Percentiles rank a stretch among this genome's conserved stretches.
Evolutionary conservation across 2,888 invertebrate species (phyloP).

Genomic region (Aleiodes testaceus): DNA sequence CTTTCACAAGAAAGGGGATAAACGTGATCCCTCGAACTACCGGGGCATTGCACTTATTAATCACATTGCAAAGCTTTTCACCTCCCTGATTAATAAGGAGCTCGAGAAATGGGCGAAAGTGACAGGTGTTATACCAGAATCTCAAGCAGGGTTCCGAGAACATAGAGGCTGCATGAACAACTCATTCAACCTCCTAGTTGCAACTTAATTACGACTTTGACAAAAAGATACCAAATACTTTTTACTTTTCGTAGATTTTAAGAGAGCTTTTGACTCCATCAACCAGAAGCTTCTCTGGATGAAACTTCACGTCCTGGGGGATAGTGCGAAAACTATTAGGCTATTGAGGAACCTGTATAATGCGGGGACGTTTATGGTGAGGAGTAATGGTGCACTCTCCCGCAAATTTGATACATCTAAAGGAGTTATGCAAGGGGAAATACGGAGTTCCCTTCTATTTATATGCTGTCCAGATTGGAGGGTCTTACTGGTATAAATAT

Average conservation of each 20-base stretch:
- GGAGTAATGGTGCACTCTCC: constrained; percentile 2
- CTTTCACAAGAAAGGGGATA: constrained; percentile 49
- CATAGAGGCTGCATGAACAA: constrained; percentile 34
- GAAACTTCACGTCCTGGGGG: too few species aligned
- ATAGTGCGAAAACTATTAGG: too few species aligned
- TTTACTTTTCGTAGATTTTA: constrained; percentile 50
- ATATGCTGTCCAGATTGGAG: constrained; percentile 45
- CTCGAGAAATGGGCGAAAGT: constrained; percentile 45
- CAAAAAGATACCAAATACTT: constrained; percentile 38
- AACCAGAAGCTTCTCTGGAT: constrained; percentile 44
- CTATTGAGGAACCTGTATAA: too few species aligned
- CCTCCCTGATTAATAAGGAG: constrained; percentile 42
- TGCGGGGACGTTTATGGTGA: too few species aligned
- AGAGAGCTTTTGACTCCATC: constrained; percentile 49
- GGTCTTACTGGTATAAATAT: constrained; percentile 43
- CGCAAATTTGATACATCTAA: constrained; percentile 35
- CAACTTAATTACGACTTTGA: constrained; percentile 39
- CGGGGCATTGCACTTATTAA: constrained; percentile 51
- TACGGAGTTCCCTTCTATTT: constrained; percentile 36
- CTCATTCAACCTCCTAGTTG: constrained; percentile 17
- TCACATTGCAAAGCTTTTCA: constrained; percentile 49
- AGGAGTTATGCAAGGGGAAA: constrained; percentile 49
- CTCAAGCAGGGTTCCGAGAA: constrained; percentile 49
- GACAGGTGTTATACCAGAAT: constrained; percentile 43
- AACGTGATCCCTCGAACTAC: constrained; percentile 47